Evolutionary conservation across 2,888 invertebrate species (phyloP).

Genomic region (Andricus quercusramuli): DNA sequence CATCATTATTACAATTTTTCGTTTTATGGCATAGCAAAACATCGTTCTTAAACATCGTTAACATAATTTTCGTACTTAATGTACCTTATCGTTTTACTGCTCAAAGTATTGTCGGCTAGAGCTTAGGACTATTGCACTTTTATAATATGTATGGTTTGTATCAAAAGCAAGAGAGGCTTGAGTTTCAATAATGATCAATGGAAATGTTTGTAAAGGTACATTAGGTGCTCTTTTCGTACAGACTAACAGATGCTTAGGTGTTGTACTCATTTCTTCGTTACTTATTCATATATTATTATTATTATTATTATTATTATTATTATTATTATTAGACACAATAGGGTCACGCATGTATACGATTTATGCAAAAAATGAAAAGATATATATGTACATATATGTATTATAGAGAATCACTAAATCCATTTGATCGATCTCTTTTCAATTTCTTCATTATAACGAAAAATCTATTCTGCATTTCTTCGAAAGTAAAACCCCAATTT

Average conservation of each 20-base stretch:
- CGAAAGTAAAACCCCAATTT: too few species aligned
- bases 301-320: slow-evolving; percentile 21
- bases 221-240: slow-evolving; percentile 47
- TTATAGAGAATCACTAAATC: slow-evolving; percentile 1
- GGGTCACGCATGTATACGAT: slow-evolving; percentile 26
- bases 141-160: slow-evolving; percentile 29
- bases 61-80: slow-evolving; percentile 54
- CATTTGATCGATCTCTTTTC: background rate
- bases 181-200: slow-evolving; percentile 48
- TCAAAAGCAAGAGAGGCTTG: slow-evolving; percentile 29
- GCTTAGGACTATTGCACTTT: slow-evolving; percentile 53
- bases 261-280: slow-evolving; percentile 57
- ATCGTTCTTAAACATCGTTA: slow-evolving; percentile 50
- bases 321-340: slow-evolving; percentile 28
- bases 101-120: slow-evolving; percentile 47
- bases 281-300: slow-evolving; percentile 23
- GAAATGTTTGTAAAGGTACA: slow-evolving; percentile 29
- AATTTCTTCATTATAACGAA: background rate
- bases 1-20: slow-evolving; percentile 20
- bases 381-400: slow-evolving; percentile 29
- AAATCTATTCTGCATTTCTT: background rate
- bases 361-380: slow-evolving; percentile 29
- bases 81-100: slow-evolving; percentile 45
- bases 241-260: slow-evolving; percentile 59
- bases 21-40: slow-evolving; percentile 42